Base-by-base conservation (phyloP, 1,140 invertebrate genomes). In the Drosophila rufa region DNA sequence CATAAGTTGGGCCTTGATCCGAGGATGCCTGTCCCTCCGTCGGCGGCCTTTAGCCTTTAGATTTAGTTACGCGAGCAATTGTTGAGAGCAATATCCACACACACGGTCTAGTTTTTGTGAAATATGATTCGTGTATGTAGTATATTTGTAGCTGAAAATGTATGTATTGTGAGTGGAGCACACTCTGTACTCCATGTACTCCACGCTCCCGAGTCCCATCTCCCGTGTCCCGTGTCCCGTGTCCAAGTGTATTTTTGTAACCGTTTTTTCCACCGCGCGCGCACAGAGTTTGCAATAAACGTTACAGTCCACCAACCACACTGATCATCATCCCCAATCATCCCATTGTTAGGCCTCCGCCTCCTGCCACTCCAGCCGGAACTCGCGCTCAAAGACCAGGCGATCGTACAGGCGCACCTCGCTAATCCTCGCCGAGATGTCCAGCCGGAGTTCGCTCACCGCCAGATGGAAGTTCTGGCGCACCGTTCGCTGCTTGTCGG, bases 381-480 rank as follows among this genome's bases (percentile, higher is more conserved):
- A 92, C n/a, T 92, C 91, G 0, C 85, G 82, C 66, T 92, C 91
- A 12, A 92, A 92, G 12, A 92, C 80, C 67, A 86, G 33, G 5
- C 91, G 79, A 64, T 92, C 91, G 45, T 92, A 92, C 0, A 92
- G 80, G 2, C 85, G 77, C 58, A 92, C 82, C 51, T 91, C 87
- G 51, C 84, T 90, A 4, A 92, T 91, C 27, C 91, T 62, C 4
- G 91, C 91, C 65, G 91, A 92, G 27, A 92, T 92, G 79, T 92
- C 91, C 50, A 92, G 68, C 4, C 91, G 84, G 27, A 92, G 66
- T n/a, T 92, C 91, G 30, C 81, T 90, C 1, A 92, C 78, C 6
- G 91, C 91, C 55, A 92, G 62, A 55, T 92, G 91, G 40, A 92
- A 92, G 42, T 92, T 92, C 65, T 92, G 91, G 22, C 87, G 85